Evolutionary conservation across 1,140 invertebrate genomes (phyloP), one percentile per base, ranked within the genome.

Genomic region (Pachyrhynchus sulphureomaculatus): DNA sequence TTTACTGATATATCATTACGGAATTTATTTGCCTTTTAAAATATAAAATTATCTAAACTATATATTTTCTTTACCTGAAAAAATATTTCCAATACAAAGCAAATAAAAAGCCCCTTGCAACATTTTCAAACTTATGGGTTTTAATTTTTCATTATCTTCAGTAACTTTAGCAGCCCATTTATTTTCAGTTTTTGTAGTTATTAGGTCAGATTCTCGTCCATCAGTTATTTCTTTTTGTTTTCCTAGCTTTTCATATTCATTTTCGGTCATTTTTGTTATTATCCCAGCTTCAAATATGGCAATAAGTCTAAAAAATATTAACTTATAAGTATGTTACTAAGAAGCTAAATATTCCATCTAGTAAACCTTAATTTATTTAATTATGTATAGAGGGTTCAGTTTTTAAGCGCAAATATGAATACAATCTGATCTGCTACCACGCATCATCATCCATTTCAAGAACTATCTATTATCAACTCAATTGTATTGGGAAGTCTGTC

Each of bases 201-300:
- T 23, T 68, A 70, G 6, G 44, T 64, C 20, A 58, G 66, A 36
- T 71, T 71, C 41, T 71, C 17, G 70, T 5, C 79, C 77, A n/a
- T 76, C 67, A 0, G 75, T 75, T 18, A 75, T 71, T 62, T 78
- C 68, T 41, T 79, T 76, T 61, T 79, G 77, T 69, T 84, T 81
- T 17, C 83, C 83, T 47, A 88, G 77, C 21, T 82, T 84, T 65
- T 83, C 84, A 66, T 87, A 88, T 65, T 88, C 86, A 55, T 86
- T 83, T 58, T 82, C 82, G 0, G 86, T 87, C 77, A 88, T 87
- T 74, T 88, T 88, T 0, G 83, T 80, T 47, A 87, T 72, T 44
- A 88, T 88, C 3, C 87, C 87, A 15, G 84, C 83, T 77, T 88
- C 86, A 67, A 88, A 88, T 17, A 88, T 75, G 29, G 82, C 81